Base-by-base conservation (phyloP, 2,113 vertebrate species). In the Apus apus region DNA sequence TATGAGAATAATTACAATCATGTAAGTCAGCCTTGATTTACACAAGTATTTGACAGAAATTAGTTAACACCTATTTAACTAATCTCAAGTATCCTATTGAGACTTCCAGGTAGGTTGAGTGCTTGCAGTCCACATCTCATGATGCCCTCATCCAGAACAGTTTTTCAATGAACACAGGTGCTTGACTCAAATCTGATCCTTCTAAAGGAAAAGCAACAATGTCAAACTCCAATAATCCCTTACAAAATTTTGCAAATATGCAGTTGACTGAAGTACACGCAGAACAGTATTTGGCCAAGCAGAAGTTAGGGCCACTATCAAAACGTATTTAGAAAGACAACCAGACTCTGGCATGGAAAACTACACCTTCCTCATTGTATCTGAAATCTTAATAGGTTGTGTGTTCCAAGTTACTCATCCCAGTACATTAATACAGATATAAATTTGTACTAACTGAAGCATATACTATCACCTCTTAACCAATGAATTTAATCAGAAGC, bases 331-430 rank as follows among this genome's bases (percentile, higher is more conserved):
- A 84, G 25, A n/a, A 46, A 25, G 12, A 27, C 7, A 75, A 6
- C 11, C 0, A 54, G 13, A 46, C 43, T 40, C 13, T 61, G 21
- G 22, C 15, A 61, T 2, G 13, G 17, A 83, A 13, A 43, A 1
- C 7, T 38, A 15, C 22, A 66, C 5, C 13, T 45, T 51, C 13
- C 17, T 25, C 15, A 30, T 0, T 2, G 0, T 3, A 75, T 1
- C 7, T 7, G 18, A 30, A 40, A 8, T 4, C 2, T 22, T 5
- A 5, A 46, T 1, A 22, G 40, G 16, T 26, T 32, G 16, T 10
- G 5, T 58, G 32, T 40, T 66, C 2, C 13, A 62, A 54, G 27
- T 23, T 58, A 13, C n/a, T 40, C 12, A 50, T 54, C 43, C 45
- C 14, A 62, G 4, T 14, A 73, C 1, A 0, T 50, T 60, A 89